Conservation (phyloP, 2,888 invertebrate species). For the Diarsia brunnea region DNA sequence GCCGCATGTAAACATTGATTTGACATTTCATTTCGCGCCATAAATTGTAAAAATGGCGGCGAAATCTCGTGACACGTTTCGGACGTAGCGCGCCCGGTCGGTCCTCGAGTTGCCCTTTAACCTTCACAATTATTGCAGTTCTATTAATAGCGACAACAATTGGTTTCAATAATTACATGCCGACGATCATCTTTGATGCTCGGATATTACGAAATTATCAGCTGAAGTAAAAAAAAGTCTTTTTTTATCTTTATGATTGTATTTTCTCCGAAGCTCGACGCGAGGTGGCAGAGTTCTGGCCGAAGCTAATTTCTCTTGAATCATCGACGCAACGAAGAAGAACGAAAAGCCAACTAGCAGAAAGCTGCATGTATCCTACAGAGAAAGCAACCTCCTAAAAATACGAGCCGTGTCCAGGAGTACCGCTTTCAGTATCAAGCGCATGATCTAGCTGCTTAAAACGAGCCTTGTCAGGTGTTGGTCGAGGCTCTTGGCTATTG, state of each 20-base stretch:
- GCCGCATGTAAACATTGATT: constrained; percentile 39
- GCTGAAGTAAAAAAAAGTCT: constrained; percentile 24
- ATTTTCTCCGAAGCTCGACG: background rate
- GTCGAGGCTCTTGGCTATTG: no score
- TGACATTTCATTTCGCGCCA: constrained; percentile 71
- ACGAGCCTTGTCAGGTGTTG: no score
- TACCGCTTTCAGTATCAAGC: no score
- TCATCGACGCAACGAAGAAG: background rate
- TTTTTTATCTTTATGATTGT: background rate
- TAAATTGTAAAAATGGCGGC: constrained; percentile 68
- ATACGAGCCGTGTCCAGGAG: no score
- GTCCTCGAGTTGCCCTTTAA: constrained; percentile 86
- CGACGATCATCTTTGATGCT: constrained; percentile 72
- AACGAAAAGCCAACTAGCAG: background rate
- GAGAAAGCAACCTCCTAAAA: no score
- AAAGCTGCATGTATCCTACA: background rate
- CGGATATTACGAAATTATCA: constrained; percentile 61
- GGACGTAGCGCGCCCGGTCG: constrained; percentile 73
- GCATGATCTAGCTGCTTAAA: no score
- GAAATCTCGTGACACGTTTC: constrained; percentile 74
- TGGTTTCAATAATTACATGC: constrained; percentile 80
- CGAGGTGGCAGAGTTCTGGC: background rate
- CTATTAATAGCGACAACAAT: constrained; percentile 86
- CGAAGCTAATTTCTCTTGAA: background rate
- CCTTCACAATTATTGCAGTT: constrained; percentile 83